phyloP scores from a whole-genome alignment of 2,113 vertebrate genomes.

The Laticauda laticaudata region DNA sequence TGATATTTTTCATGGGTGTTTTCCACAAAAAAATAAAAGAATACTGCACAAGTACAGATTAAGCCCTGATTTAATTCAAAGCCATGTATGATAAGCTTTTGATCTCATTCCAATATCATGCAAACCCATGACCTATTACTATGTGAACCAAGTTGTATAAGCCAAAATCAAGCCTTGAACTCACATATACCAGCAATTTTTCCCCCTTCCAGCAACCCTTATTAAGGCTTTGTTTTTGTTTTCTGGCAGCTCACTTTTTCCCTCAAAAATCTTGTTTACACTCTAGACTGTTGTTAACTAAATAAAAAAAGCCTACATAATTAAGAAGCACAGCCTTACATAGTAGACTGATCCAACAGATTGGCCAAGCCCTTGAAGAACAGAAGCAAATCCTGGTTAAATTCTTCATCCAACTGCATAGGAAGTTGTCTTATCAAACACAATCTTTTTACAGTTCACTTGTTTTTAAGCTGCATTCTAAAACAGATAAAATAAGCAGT shows the following conservation, averaged over 20 bases:
- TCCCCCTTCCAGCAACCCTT: background rate
- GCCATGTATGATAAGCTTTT: background rate
- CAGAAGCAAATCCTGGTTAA: background rate
- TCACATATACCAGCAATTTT: background rate
- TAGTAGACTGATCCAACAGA: background rate
- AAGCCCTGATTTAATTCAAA: background rate
- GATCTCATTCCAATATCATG: background rate
- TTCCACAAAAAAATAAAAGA: background rate
- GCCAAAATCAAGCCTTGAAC: background rate
- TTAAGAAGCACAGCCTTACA: background rate
- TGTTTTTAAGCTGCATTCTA: background rate
- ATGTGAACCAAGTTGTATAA: background rate
- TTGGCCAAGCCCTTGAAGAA: background rate
- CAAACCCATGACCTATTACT: background rate
- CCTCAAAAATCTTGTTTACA: background rate
- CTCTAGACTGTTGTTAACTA: background rate
- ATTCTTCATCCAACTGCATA: background rate
- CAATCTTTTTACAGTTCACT: background rate
- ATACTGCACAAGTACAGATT: background rate
- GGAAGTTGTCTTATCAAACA: background rate
- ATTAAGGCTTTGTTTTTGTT: background rate
- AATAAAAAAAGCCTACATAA: background rate
- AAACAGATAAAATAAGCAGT: background rate
- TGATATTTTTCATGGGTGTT: background rate
- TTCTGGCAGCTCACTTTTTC: background rate